Evolutionary conservation across 1,140 invertebrate genomes (phyloP).

Genomic region (Trypoxylus dichotomus): DNA sequence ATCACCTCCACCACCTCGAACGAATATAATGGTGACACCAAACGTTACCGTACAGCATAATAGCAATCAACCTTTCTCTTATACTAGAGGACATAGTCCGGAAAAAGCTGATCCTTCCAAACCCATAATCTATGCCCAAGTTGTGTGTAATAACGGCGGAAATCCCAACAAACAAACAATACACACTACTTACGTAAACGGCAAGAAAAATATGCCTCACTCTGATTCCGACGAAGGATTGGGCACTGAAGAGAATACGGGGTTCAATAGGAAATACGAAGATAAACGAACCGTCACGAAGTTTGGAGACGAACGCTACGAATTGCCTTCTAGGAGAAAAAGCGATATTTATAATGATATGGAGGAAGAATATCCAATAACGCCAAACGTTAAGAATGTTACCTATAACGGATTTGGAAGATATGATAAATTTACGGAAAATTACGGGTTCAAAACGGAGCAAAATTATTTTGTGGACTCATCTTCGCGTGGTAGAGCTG

Average conservation of each 20-base stretch:
- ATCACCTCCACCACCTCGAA: conserved; percentile 64
- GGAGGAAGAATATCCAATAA: conserved; percentile 48
- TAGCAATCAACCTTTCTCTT: conserved; percentile 75
- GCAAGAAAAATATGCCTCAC: conserved; percentile 55
- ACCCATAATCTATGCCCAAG: conserved; percentile 73
- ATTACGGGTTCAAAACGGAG: conserved; percentile 45
- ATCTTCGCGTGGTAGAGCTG: conserved; percentile 62
- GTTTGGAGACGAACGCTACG: conserved; percentile 42
- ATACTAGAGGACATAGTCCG: conserved; percentile 59
- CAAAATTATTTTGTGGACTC: conserved; percentile 49
- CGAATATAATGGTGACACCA: conserved; percentile 61
- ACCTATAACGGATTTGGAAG: conserved; percentile 40
- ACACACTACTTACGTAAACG: conserved; percentile 55
- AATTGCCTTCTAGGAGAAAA: conserved; percentile 16
- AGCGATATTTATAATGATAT: conserved; percentile 37
- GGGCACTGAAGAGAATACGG: conserved; percentile 63
- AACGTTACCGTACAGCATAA: conserved; percentile 65
- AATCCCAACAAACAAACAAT: conserved; percentile 57
- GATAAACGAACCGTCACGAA: conserved; percentile 41
- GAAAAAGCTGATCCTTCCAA: conserved; percentile 52
- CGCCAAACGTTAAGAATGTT: conserved; percentile 45
- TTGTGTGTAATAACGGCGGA: conserved; percentile 57
- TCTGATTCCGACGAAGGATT: conserved; percentile 77
- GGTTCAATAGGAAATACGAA: conserved; percentile 36
- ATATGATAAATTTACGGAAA: conserved; percentile 43